A percentile compares a stretch with the other conserved stretches of the same genome.
Conservation (phyloP, 2,797 vertebrate genomes). For the Cyprinella venusta region DNA sequence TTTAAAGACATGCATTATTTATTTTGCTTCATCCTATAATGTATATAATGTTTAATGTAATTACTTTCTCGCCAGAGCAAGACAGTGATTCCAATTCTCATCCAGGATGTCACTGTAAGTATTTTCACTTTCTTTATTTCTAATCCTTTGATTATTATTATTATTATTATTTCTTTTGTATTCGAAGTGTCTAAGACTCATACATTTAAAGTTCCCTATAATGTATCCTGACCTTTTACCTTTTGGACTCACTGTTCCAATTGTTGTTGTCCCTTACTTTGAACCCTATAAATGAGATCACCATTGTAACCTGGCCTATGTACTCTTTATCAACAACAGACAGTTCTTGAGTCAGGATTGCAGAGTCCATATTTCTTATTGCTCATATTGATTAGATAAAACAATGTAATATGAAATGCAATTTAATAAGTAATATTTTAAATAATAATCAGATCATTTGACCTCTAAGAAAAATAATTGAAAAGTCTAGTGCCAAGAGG, state of each 20-base stretch:
- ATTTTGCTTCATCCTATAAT: not conserved
- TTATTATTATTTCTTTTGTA: not conserved
- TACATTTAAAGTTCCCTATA: not conserved
- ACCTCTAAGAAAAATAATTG: not conserved
- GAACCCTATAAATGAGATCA: conserved; percentile 41
- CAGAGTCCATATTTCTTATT: conserved; percentile 41
- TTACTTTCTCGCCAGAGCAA: conserved; percentile 69
- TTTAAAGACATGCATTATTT: too few relatives aligned
- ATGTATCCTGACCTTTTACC: conserved; percentile 17
- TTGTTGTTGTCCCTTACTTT: conserved; percentile 44
- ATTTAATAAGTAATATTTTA: conserved; percentile 4
- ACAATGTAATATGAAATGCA: not conserved
- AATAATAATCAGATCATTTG: not conserved
- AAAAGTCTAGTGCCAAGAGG: not conserved
- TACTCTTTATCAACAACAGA: conserved; percentile 43
- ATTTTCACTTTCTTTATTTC: not conserved
- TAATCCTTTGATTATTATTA: not conserved
- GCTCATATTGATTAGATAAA: conserved; percentile 17
- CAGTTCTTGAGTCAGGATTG: conserved; percentile 24
- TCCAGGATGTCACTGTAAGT: conserved; percentile 83
- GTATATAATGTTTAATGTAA: not conserved
- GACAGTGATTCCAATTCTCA: conserved; percentile 72
- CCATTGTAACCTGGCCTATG: not conserved
- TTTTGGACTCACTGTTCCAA: conserved; percentile 25
- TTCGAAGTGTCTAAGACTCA: not conserved